Evolutionary conservation across 1,140 invertebrate genomes (phyloP).

Genomic region (Euglossa dilemma): DNA sequence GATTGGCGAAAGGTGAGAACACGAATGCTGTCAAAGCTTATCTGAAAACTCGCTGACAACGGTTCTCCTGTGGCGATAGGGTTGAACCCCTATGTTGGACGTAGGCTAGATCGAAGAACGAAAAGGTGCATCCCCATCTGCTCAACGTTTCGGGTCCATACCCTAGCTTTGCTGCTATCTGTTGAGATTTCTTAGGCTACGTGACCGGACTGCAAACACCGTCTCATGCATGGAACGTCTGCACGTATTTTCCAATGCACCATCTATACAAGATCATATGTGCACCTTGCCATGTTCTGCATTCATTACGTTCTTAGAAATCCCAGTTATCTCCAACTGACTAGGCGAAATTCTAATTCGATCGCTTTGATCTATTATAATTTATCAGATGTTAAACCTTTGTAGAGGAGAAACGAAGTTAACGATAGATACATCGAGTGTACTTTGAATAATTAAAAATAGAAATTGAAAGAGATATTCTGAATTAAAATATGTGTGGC

Average conservation of each 20-base stretch:
- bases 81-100: conserved; percentile 53
- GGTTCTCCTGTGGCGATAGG: conserved; percentile 42
- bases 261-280: not conserved
- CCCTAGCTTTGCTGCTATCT: conserved; percentile 50
- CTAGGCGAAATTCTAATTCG: too few species aligned
- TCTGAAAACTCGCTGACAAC: conserved; percentile 57
- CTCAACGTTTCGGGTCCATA: conserved; percentile 36
- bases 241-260: conserved; percentile 44
- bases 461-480: too few species aligned
- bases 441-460: too few species aligned
- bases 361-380: too few species aligned
- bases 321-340: too few species aligned
- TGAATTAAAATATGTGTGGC: too few species aligned
- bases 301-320: not conserved
- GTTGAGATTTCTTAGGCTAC: conserved; percentile 64
- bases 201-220: conserved; percentile 48
- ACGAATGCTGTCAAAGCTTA: conserved; percentile 8
- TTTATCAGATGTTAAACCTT: too few species aligned
- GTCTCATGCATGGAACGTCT: conserved; percentile 19
- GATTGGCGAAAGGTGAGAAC: not conserved
- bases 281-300: not conserved
- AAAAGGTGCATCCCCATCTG: conserved; percentile 60
- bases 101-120: conserved; percentile 24
- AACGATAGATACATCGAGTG: too few species aligned
- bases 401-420: too few species aligned